Base-by-base conservation (phyloP, 2,888 invertebrate genomes). In the Axea sp. region DNA sequence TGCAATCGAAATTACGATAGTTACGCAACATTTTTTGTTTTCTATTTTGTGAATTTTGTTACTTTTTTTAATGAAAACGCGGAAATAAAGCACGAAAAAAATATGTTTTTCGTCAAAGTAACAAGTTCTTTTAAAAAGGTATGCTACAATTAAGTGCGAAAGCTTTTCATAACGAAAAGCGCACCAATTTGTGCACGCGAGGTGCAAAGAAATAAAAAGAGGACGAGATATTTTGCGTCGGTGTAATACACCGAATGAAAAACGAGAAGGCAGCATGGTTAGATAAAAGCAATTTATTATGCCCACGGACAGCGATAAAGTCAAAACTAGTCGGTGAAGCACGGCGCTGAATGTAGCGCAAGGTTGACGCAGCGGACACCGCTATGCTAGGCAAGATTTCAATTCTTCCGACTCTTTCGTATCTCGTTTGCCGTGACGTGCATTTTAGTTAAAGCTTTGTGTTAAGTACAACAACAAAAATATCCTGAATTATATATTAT, bases 271-370 rank as follows among this genome's bases (percentile, higher is more conserved):
- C 64, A 59, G 64, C 49, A 62, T 37, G 75, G 72, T 76, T 77
- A 65, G 79, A 78, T 78, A 80, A 77, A 77, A 77, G 75, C 77
- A 74, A 80, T 80, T 78, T 77, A 76, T 80, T 80, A 80, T 75
- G 75, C 71, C 65, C 75, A 64, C 55, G 71, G 68, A 75, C 77
- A 60, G 75, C 75, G 79, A 78, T 79, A 78, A 78, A 78, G 76
- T 75, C 65, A 60, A 65, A 78, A 74, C 71, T 43, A 39, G 69
- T 74, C 30, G 75, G 55, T 53, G 55, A 64, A 47, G 68, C 69
- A 62, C 30, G 57, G 35, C 41, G 22, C 43, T 17, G 53, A 75
- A 75, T 75, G 53, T 64, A 57, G 68, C 14, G 65, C 69, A 59
- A 65, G 73, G 73, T 68, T 60, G 73, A 62, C 43, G 62, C 59